Base-by-base conservation (phyloP, 2,888 invertebrate species). In the Charanyca ferruginea region DNA sequence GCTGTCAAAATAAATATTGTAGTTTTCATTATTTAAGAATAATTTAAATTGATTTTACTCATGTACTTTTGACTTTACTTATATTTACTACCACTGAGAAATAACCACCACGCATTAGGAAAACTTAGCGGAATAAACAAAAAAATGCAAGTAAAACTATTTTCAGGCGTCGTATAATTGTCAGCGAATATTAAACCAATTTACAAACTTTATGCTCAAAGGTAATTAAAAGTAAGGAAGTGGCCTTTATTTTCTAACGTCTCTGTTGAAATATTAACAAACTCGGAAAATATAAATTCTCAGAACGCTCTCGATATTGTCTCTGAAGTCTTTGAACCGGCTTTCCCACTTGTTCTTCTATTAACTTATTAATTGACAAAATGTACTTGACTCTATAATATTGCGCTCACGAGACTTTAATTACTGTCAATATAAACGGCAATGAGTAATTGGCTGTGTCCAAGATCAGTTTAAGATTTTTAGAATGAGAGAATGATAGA, bases 161-260 rank as follows among this genome's bases (percentile, higher is more conserved):
- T 55, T 47, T 18, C 42, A 20, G 59, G n/a, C 45, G 11, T 54
- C 59, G n/a, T n/a, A n/a, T n/a, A 42, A 32, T 71, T 55, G 4
- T 16, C 18, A 11, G 22, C 38, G 18, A 73, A 49, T 62, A 62
- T 49, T 42, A 54, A 62, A 58, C n/a, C n/a, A 69, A 60, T 64
- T 73, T 45, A 32, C 35, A 11, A 53, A 65, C 52, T 65, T 62
- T 60, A 42, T 49, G 20, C 38, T 75, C 55, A 64, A 77, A 77
- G 57, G 47, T 66, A 72, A 76, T 75, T 72, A 63, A 61, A 66
- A 72, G 41, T 62, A 48, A 60, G 45, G 41, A 57, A 66, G 42
- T 57, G 23, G 25, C 22, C 28, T 57, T 66, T 73, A 44, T 58
- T 54, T 64, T 48, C 51, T 75, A 62, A 66, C 48, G 52, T 49